Percentiles rank a stretch among this genome's conserved stretches.
Conservation (phyloP, 2,113 vertebrate genomes). For the Oreotragus oreotragus region DNA sequence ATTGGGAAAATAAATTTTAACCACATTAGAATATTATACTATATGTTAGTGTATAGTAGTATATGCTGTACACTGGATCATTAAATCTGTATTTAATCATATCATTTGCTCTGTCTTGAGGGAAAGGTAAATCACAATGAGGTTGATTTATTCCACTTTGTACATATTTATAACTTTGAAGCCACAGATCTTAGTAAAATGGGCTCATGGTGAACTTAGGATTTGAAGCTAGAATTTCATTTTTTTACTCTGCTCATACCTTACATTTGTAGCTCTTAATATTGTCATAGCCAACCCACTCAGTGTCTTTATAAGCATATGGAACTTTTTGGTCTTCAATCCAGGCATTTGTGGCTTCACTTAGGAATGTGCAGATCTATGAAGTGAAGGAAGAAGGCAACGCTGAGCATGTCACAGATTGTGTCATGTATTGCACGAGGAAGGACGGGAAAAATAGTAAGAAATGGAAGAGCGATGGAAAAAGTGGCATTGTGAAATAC, state of each 20-base stretch:
- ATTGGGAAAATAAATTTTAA: background rate
- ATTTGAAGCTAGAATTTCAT: background rate
- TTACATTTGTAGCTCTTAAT: constrained; percentile 80
- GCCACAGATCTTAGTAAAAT: background rate
- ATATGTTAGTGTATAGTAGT: background rate
- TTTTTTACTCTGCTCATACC: constrained; percentile 61
- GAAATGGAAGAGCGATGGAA: background rate
- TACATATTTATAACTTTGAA: constrained; percentile 53
- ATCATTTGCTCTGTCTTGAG: background rate
- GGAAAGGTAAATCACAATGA: background rate
- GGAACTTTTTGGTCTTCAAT: constrained; percentile 82
- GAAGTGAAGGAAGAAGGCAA: background rate
- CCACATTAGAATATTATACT: background rate
- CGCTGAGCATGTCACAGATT: background rate
- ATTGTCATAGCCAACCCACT: constrained; percentile 86
- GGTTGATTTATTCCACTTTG: background rate
- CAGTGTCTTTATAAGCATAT: constrained; percentile 78
- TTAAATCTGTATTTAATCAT: background rate
- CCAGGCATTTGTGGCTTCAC: constrained; percentile 74
- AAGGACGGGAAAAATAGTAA: background rate
- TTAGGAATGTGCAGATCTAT: constrained; percentile 81
- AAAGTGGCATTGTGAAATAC: background rate
- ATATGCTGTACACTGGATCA: background rate
- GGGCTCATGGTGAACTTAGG: background rate
- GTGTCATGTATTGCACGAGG: background rate